phyloP scores from a whole-genome alignment of 2,888 invertebrate genomes.

The Halictus quadricinctus region DNA sequence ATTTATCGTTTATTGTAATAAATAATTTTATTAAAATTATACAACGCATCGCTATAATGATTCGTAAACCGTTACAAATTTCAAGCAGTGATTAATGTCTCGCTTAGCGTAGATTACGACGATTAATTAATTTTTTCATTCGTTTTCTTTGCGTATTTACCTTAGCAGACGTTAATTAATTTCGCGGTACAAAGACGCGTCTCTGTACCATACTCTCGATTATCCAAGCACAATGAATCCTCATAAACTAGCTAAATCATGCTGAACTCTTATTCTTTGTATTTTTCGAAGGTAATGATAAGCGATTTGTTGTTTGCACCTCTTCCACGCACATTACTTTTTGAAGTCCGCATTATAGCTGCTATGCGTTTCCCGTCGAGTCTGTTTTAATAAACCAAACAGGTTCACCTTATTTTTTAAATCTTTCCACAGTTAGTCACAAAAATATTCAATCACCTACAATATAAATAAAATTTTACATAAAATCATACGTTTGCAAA shows the following conservation, averaged over 20 bases:
- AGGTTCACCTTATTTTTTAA: constrained; percentile 20
- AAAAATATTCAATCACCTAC: not conserved
- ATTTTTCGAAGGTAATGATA: constrained; percentile 29
- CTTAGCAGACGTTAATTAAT: constrained; percentile 58
- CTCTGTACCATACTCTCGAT: constrained; percentile 26
- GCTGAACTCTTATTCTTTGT: constrained; percentile 30
- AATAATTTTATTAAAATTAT: constrained; percentile 81
- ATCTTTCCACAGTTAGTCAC: not conserved
- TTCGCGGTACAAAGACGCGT: constrained; percentile 52
- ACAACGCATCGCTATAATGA: constrained; percentile 79
- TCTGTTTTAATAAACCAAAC: constrained; percentile 50
- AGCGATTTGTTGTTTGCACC: constrained; percentile 30
- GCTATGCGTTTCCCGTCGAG: constrained; percentile 17
- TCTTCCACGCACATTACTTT: constrained; percentile 15
- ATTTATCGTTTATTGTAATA: constrained; percentile 74
- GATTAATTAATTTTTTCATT: constrained; percentile 65
- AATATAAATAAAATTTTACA: not conserved
- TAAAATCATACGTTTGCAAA: not conserved
- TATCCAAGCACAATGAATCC: constrained; percentile 44
- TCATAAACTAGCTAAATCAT: constrained; percentile 54
- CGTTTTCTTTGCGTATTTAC: constrained; percentile 54
- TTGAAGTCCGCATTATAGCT: constrained; percentile 29
- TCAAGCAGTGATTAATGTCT: constrained; percentile 79
- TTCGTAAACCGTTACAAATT: constrained; percentile 78
- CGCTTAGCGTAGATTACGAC: constrained; percentile 72